A percentile compares a stretch with the other conserved stretches of the same genome.
Evolutionary conservation across 2,888 invertebrate genomes (phyloP).

Genomic region (Coelinius sp.): DNA sequence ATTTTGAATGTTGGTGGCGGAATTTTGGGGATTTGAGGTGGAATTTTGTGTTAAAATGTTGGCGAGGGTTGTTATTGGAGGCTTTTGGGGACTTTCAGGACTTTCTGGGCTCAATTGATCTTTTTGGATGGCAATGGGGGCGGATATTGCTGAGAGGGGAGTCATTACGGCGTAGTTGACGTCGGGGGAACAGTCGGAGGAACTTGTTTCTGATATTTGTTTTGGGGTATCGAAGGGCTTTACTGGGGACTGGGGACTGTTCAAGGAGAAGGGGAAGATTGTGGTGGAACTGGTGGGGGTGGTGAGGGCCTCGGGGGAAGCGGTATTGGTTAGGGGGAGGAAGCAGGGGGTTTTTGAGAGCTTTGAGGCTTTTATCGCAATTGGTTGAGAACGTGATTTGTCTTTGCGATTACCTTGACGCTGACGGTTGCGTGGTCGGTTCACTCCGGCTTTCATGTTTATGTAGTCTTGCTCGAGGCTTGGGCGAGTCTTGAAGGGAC

Average conservation of each 20-base stretch:
- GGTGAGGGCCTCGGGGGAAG: slow-evolving; percentile 67
- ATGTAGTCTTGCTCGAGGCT: slow-evolving; percentile 73
- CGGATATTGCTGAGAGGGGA: slow-evolving; percentile 39
- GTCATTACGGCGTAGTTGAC: slow-evolving; percentile 53
- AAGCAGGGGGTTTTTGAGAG: slow-evolving; percentile 66
- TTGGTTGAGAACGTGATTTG: slow-evolving; percentile 75
- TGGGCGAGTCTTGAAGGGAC: slow-evolving; percentile 70
- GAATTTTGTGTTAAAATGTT: slow-evolving; percentile 11
- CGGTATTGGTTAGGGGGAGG: slow-evolving; percentile 69
- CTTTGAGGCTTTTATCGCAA: slow-evolving; percentile 73
- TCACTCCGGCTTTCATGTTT: slow-evolving; percentile 71
- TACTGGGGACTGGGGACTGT: slow-evolving; percentile 78
- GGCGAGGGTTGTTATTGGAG: slow-evolving; percentile 17
- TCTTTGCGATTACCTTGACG: slow-evolving; percentile 65
- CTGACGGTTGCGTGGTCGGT: slow-evolving; percentile 49
- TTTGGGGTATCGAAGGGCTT: slow-evolving; percentile 67
- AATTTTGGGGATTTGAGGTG: background rate
- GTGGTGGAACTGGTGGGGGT: slow-evolving; percentile 77
- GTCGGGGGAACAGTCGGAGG: slow-evolving; percentile 30
- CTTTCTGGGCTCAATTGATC: slow-evolving; percentile 8
- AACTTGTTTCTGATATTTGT: slow-evolving; percentile 29
- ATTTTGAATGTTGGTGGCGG: background rate
- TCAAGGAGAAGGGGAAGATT: slow-evolving; percentile 79
- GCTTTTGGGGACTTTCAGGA: slow-evolving; percentile 15
- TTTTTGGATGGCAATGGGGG: slow-evolving; percentile 24